Percentiles rank a stretch among this genome's conserved stretches.
Evolutionary conservation across 2,888 invertebrate genomes (phyloP).

Genomic region (Trichopria drosophilae): DNA sequence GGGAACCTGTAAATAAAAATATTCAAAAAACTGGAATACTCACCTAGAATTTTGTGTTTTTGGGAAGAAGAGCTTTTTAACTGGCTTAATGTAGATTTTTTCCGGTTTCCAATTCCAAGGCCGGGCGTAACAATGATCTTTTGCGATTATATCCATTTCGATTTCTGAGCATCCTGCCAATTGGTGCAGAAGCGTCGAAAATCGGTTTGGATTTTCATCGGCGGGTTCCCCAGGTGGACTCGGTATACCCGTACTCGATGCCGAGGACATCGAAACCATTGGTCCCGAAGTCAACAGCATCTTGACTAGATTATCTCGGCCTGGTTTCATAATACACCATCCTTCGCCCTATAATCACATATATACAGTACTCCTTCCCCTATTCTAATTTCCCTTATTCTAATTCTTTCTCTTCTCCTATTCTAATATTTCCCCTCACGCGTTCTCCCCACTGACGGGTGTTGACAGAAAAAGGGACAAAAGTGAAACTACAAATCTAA

Average conservation of each 20-base stretch:
- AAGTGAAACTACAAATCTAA: too few species aligned
- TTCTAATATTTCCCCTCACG: too few species aligned
- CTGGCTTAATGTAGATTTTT: conserved; percentile 65
- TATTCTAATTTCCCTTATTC: too few species aligned
- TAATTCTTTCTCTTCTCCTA: too few species aligned
- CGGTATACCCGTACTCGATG: conserved; percentile 36
- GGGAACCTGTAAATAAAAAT: conserved; percentile 41
- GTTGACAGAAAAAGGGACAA: too few species aligned
- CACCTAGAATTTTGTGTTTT: conserved; percentile 31
- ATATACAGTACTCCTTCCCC: too few species aligned
- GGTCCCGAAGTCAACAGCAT: conserved; percentile 37
- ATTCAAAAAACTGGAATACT: conserved; percentile 3
- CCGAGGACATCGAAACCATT: conserved; percentile 22
- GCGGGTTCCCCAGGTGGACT: conserved; percentile 58
- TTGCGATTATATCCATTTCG: conserved; percentile 58
- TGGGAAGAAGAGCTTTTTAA: conserved; percentile 61
- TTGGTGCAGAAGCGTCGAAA: conserved; percentile 50
- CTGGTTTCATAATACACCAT: too few species aligned
- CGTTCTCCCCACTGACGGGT: too few species aligned
- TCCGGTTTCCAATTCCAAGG: conserved; percentile 72
- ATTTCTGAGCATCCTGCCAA: conserved; percentile 53
- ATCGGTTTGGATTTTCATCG: conserved; percentile 62
- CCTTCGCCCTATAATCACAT: too few species aligned
- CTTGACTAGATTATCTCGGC: conserved; percentile 33
- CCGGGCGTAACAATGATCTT: conserved; percentile 75